phyloP scores from a whole-genome alignment of 2,797 vertebrate genomes.

The Gallirallus australis region DNA sequence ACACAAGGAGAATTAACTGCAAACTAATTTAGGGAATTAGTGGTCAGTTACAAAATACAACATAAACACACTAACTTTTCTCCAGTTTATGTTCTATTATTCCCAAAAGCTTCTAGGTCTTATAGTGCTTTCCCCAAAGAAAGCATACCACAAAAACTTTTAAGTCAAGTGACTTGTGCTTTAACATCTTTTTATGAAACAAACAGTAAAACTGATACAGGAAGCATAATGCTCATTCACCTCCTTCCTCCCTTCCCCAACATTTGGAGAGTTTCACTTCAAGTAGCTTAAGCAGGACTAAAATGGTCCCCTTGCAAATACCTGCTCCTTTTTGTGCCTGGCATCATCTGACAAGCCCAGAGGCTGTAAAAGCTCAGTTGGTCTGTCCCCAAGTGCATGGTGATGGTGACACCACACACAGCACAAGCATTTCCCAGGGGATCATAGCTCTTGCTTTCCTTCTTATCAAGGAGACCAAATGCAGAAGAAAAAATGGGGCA shows the following conservation, averaged over 20 bases:
- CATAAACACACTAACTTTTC: not conserved
- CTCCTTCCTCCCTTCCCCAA: not conserved
- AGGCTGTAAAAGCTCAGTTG: not conserved
- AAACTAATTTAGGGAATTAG: slow-evolving; percentile 49
- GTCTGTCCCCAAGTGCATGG: not conserved
- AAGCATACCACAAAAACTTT: not conserved
- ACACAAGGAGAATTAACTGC: slow-evolving; percentile 35
- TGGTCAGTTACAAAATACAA: not conserved
- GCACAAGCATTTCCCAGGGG: not conserved
- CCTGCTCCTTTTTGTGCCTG: not conserved
- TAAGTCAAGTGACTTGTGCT: not conserved
- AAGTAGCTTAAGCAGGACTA: not conserved
- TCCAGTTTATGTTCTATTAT: not conserved
- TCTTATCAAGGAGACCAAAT: not conserved
- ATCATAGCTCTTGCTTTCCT: not conserved
- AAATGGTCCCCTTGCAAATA: not conserved
- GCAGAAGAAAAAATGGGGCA: not conserved
- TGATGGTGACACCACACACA: not conserved
- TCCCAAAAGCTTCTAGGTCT: not conserved
- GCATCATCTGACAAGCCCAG: not conserved
- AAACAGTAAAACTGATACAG: not conserved
- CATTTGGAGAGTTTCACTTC: not conserved
- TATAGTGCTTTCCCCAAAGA: not conserved
- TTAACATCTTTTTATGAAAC: not conserved
- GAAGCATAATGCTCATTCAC: not conserved